A percentile compares a stretch with the other conserved stretches of the same genome.
phyloP scores from a whole-genome alignment of 2,113 vertebrate species.

The Labrus mixtus region DNA sequence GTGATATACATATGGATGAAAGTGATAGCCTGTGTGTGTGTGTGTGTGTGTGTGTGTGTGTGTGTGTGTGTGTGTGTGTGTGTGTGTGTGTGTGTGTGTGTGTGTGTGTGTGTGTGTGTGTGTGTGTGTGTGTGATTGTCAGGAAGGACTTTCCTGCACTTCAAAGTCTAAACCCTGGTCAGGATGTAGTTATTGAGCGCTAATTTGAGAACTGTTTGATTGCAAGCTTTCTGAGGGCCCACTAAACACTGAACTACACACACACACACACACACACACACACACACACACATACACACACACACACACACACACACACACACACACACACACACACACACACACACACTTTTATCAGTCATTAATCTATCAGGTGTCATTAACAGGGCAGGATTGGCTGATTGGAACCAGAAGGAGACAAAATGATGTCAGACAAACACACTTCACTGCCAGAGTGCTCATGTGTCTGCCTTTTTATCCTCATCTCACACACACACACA shows the following conservation, averaged over 20 bases:
- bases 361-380: constrained; percentile 84
- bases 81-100: not conserved
- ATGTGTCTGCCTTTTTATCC: constrained; percentile 70
- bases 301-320: constrained; percentile 39
- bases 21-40: constrained; percentile 40
- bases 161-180: constrained; percentile 73
- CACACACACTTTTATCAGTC: constrained; percentile 72
- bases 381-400: constrained; percentile 76
- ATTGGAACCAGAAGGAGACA: constrained; percentile 83
- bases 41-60: constrained; percentile 26
- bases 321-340: constrained; percentile 40
- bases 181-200: constrained; percentile 83
- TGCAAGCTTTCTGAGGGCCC: constrained; percentile 70
- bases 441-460: constrained; percentile 61
- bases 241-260: constrained; percentile 35
- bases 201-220: constrained; percentile 83
- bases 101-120: constrained; percentile 16
- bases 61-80: constrained; percentile 29
- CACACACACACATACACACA: constrained; percentile 29
- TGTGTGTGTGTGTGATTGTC: constrained; percentile 54
- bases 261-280: constrained; percentile 16
- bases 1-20: constrained; percentile 54
- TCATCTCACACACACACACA: constrained; percentile 34
- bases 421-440: constrained; percentile 81
- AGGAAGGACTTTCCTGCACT: constrained; percentile 75